Base-by-base conservation (phyloP, 2,113 vertebrate species). In the Agelaius phoeniceus region DNA sequence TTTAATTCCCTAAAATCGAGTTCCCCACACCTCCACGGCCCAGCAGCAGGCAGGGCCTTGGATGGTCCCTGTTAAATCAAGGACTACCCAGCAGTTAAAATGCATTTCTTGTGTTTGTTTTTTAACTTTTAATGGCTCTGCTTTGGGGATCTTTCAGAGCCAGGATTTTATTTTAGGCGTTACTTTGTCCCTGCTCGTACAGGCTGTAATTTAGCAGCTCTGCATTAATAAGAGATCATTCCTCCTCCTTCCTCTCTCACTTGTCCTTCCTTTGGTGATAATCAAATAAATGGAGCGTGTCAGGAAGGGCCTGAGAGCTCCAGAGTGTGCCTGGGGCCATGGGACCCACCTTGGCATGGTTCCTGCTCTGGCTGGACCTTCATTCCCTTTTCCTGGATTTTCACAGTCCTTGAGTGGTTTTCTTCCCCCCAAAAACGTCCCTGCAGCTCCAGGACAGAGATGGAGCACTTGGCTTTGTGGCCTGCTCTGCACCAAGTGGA, bases 151-250 rank as follows among this genome's bases (percentile, higher is more conserved):
- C 27, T 84, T 97, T 71, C 26, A 5, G 55, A 95, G 67, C 12
- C 43, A 52, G 59, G 51, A 9, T 77, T 94, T 91, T 77, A 59
- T 62, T 91, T 76, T 19, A 79, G 61, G 2, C 1, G 0, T 63
- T 84, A 14, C 67, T 78, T 44, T 65, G 49, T 86, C 90, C 89
- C 82, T 65, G 66, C 43, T n/a, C 62, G 23, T 6, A 24, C 55
- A 68, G 82, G 93, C 90, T 96, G 77, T 73, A 93, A 87, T 94
- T 96, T 77, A 85, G 87, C 2, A 30, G 23, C 88, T 90, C 65
- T 74, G 81, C 51, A 61, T 91, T 94, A 94, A 87, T 89, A 80
- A 89, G 87, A 57, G 57, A 90, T 83, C 46, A 41, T 59, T 76
- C 54, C 58, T 76, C 54, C 58, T 73, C 58, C 69, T 84, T 69